These are phyloP conservation scores for Rissa tridactyla DNA, from an alignment of 2,113 vertebrate genomes.

Conservation along the genomic window DNA sequence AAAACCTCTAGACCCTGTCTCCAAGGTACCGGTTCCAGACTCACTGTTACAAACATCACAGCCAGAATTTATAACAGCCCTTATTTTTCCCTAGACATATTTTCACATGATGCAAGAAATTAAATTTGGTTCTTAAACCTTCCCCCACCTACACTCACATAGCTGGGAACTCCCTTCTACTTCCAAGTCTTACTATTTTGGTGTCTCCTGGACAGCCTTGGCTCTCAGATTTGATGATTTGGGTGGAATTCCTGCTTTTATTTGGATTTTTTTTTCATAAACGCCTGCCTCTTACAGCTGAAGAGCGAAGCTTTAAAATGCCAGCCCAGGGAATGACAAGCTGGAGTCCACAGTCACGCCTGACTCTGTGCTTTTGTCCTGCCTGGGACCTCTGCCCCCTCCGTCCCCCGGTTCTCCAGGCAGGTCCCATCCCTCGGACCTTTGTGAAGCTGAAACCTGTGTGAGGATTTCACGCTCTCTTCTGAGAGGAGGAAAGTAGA, in stretches of 20 bases:
- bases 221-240: not conserved
- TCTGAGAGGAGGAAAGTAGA: not conserved
- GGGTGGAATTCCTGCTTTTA: not conserved
- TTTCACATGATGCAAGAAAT: not conserved
- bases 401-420: not conserved
- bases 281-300: not conserved
- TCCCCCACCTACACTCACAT: not conserved
- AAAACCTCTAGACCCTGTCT: not conserved
- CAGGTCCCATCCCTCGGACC: not conserved
- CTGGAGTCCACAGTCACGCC: not conserved
- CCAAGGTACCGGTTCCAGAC: not conserved
- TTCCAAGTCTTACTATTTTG: not conserved
- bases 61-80: not conserved
- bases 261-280: not conserved
- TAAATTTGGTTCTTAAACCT: not conserved
- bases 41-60: not conserved
- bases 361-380: not conserved
- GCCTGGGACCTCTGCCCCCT: not conserved
- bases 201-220: not conserved
- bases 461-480: not conserved
- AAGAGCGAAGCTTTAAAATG: not conserved
- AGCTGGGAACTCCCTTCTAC: conserved; percentile 15
- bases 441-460: not conserved
- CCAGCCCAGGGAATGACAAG: not conserved
- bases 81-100: not conserved